These are phyloP conservation scores for Pseudolycoriella hygida DNA, from an alignment of 2,888 invertebrate genomes.

Conservation along the genomic window DNA sequence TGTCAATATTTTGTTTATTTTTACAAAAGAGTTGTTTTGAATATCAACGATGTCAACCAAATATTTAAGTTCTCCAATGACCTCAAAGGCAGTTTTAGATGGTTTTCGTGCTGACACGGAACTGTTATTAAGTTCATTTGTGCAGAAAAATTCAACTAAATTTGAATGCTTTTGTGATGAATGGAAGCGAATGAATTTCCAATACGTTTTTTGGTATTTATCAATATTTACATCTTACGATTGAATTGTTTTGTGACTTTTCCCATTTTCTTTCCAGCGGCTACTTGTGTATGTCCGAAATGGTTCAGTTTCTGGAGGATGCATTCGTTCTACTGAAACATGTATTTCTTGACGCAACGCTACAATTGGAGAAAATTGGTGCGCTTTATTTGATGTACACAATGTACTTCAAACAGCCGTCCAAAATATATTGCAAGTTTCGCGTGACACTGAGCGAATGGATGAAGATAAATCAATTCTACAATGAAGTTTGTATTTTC, in stretches of 20 bases:
- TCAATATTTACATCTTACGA: neutral
- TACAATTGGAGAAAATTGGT: conserved; percentile 6
- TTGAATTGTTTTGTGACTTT: neutral
- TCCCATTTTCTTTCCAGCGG: neutral
- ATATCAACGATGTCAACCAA: no score
- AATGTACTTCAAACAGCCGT: conserved; percentile 12
- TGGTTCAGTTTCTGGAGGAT: conserved; percentile 8
- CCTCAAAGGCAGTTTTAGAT: neutral
- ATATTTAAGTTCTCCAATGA: no score
- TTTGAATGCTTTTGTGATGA: conserved; percentile 7
- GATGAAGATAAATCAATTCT: conserved; percentile 7
- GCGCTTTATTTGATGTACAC: conserved; percentile 11
- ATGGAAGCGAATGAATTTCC: conserved; percentile 7
- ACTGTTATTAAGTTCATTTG: conserved; percentile 4
- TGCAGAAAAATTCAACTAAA: neutral
- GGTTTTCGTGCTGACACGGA: conserved; percentile 6
- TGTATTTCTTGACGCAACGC: conserved; percentile 2
- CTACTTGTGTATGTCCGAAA: conserved; percentile 6
- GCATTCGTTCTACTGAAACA: conserved; percentile 5
- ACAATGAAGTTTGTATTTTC: conserved; percentile 5
- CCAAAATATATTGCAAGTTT: conserved; percentile 10
- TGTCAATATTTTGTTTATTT: no score
- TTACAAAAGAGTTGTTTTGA: no score
- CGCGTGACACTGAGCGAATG: conserved; percentile 8
- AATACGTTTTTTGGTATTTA: conserved; percentile 8